A percentile compares a stretch with the other conserved stretches of the same genome.
Conservation (phyloP, 2,113 vertebrate species). For the Centrocercus urophasianus region DNA sequence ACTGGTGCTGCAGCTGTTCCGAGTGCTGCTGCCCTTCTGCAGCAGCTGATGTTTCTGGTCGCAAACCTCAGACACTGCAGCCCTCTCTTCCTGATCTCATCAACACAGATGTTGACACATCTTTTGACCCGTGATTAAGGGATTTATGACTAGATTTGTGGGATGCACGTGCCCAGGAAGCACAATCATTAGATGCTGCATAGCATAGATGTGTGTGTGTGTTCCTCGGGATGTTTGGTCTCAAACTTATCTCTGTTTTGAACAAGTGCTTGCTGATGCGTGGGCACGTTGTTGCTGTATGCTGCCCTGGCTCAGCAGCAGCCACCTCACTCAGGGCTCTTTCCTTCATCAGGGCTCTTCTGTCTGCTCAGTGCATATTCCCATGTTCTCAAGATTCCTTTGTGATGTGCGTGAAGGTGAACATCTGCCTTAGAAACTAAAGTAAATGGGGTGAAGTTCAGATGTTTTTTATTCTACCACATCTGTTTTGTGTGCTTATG, state of each 20-base stretch:
- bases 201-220: background rate
- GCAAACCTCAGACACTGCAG: background rate
- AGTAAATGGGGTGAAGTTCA: accelerated
- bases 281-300: background rate
- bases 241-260: background rate
- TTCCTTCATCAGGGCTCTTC: accelerated
- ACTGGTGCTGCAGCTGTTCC: background rate
- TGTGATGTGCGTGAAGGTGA: background rate
- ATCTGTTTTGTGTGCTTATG: background rate
- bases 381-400: background rate
- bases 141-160: constrained; percentile 16
- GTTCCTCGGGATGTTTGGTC: background rate
- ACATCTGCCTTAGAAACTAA: background rate
- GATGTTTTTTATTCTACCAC: background rate
- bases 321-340: accelerated
- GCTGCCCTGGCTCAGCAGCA: background rate
- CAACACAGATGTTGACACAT: background rate
- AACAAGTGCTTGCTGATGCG: background rate
- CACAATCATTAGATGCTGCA: background rate
- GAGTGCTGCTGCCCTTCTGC: background rate
- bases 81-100: background rate
- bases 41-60: background rate
- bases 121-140: constrained; percentile 38
- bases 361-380: background rate
- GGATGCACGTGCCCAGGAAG: background rate